These are phyloP conservation scores for Pygathrix nemaeus DNA, from an alignment of 2,113 vertebrate genomes.

Conservation along the genomic window DNA sequence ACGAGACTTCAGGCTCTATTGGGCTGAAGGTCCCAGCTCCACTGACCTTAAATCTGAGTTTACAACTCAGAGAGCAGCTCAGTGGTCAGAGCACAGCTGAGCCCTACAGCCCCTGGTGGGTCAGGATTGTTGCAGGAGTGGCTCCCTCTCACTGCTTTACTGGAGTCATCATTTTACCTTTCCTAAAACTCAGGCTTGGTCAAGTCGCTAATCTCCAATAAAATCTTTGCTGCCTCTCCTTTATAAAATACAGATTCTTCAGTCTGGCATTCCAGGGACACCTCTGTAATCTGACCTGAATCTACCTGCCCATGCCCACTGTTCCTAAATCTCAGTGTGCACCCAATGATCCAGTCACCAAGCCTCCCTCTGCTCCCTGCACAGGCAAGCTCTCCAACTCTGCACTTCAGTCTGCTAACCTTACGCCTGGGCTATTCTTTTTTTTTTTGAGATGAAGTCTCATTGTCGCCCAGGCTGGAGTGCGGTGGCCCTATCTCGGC, in stretches of 20 bases:
- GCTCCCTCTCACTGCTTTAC: not conserved
- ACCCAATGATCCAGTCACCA: not conserved
- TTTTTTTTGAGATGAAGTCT: no score
- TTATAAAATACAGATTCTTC: constrained; percentile 1
- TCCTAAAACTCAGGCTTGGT: constrained; percentile 8
- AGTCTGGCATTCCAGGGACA: not conserved
- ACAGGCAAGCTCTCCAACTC: not conserved
- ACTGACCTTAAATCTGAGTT: not conserved
- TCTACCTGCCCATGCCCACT: not conserved
- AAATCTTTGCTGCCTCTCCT: not conserved
- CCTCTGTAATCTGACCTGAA: not conserved
- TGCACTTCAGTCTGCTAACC: not conserved
- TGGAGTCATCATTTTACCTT: constrained; percentile 23
- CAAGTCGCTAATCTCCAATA: not conserved
- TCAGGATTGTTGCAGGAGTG: not conserved
- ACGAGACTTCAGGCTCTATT: not conserved
- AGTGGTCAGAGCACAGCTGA: not conserved
- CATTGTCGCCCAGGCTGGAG: no score
- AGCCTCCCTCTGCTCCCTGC: not conserved
- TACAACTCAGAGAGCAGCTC: not conserved
- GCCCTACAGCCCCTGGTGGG: not conserved
- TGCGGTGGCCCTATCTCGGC: no score
- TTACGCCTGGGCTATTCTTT: not conserved
- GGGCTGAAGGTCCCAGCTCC: no score
- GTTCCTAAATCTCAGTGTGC: not conserved